phyloP scores from a whole-genome alignment of 2,888 invertebrate genomes.

The Agapostemon virescens region DNA sequence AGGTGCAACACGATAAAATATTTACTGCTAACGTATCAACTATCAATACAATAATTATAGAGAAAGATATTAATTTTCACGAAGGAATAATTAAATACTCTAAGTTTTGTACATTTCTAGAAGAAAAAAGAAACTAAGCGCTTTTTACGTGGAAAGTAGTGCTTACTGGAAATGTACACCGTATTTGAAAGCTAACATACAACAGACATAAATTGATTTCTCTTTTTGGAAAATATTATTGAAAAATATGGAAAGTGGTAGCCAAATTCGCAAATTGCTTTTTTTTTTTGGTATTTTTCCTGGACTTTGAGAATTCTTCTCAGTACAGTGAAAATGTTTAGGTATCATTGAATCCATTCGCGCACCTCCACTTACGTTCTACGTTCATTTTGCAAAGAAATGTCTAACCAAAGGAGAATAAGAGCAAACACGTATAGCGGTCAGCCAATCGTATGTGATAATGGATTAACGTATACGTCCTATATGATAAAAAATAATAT shows the following conservation, averaged over 20 bases:
- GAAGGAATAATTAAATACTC: not conserved
- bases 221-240: not conserved
- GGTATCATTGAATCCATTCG: slow-evolving; percentile 8
- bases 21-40: not conserved
- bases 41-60: not conserved
- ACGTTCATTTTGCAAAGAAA: not conserved
- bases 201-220: not conserved
- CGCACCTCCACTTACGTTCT: not conserved
- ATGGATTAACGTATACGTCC: slow-evolving; percentile 28
- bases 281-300: not conserved
- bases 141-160: not conserved
- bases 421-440: slow-evolving; percentile 16
- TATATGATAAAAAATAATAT: slow-evolving; percentile 41
- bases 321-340: not conserved
- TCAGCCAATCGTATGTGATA: slow-evolving; percentile 15
- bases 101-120: not conserved
- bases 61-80: not conserved
- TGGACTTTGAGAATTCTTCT: not conserved
- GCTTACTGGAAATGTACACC: not conserved
- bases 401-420: slow-evolving; percentile 1
- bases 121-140: not conserved
- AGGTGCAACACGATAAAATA: not conserved
- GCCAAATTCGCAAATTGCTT: not conserved
- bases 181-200: not conserved
- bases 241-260: not conserved